Evolutionary conservation across 2,888 invertebrate species (phyloP).

Genomic region (Hemithea aestivaria): DNA sequence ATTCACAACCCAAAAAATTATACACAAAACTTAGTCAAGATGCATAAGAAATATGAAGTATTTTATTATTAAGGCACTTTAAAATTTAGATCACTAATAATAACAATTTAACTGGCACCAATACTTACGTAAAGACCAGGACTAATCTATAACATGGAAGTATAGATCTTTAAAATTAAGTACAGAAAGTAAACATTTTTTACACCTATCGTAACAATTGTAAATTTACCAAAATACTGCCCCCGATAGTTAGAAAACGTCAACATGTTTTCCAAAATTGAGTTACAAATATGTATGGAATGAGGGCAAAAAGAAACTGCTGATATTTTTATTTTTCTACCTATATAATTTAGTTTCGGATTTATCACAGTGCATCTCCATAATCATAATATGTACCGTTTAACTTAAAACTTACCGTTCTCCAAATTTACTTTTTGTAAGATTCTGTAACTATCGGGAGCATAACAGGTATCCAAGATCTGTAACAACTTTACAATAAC

Average conservation of each 20-base stretch:
- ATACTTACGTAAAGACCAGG: too few relatives aligned
- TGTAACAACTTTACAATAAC: slow-evolving; percentile 32
- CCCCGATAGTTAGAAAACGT: too few relatives aligned
- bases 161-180: slow-evolving; percentile 6
- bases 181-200: slow-evolving; percentile 13
- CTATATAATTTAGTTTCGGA: too few relatives aligned
- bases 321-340: too few relatives aligned
- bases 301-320: too few relatives aligned
- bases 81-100: neutral
- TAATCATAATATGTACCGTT: too few relatives aligned
- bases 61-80: slow-evolving; percentile 21
- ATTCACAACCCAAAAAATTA: slow-evolving; percentile 24
- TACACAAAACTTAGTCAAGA: slow-evolving; percentile 15
- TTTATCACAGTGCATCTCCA: too few relatives aligned
- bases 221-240: slow-evolving; percentile 28
- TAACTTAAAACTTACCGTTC: too few relatives aligned
- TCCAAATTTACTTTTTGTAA: too few relatives aligned
- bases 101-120: neutral
- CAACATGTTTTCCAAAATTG: too few relatives aligned
- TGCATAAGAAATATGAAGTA: slow-evolving; percentile 8
- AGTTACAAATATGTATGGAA: too few relatives aligned
- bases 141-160: slow-evolving; percentile 2
- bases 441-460: too few relatives aligned
- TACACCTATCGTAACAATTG: slow-evolving; percentile 21
- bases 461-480: slow-evolving; percentile 21